Percentiles rank a stretch among this genome's conserved stretches.
Evolutionary conservation across 1,140 invertebrate genomes (phyloP).

Genomic region (Mamestra configurata): DNA sequence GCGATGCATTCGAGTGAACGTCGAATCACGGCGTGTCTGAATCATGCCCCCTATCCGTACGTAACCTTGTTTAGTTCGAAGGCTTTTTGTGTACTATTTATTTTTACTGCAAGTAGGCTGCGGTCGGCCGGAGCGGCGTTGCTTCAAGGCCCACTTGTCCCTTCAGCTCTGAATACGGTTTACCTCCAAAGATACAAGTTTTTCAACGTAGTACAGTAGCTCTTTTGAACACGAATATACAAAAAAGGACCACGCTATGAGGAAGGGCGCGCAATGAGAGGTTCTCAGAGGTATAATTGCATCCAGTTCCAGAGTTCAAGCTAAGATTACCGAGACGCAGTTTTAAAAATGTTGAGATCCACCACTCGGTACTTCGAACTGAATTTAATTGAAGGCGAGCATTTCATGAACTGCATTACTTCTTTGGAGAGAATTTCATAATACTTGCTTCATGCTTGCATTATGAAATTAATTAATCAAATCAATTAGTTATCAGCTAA

Average conservation of each 20-base stretch:
- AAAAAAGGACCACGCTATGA: slow-evolving; percentile 57
- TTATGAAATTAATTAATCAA: not conserved
- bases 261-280: slow-evolving; percentile 57
- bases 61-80: slow-evolving; percentile 65
- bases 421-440: not conserved
- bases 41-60: slow-evolving; percentile 49
- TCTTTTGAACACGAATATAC: slow-evolving; percentile 42
- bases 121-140: slow-evolving; percentile 57
- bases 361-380: not conserved
- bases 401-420: not conserved
- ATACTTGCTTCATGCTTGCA: not conserved
- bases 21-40: slow-evolving; percentile 59
- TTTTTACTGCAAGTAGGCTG: slow-evolving; percentile 62
- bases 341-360: slow-evolving; percentile 27
- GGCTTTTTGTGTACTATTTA: slow-evolving; percentile 62
- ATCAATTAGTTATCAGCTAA: slow-evolving; percentile 5
- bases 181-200: slow-evolving; percentile 71
- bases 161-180: slow-evolving; percentile 69
- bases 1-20: slow-evolving; percentile 54
- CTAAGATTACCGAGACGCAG: slow-evolving; percentile 7
- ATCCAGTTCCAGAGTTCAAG: slow-evolving; percentile 34
- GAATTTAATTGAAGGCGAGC: not conserved
- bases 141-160: slow-evolving; percentile 70
- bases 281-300: slow-evolving; percentile 57
- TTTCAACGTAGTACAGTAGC: slow-evolving; percentile 56